These are phyloP conservation scores for Osmerus mordax DNA, from an alignment of 2,113 vertebrate species.

Conservation along the genomic window DNA sequence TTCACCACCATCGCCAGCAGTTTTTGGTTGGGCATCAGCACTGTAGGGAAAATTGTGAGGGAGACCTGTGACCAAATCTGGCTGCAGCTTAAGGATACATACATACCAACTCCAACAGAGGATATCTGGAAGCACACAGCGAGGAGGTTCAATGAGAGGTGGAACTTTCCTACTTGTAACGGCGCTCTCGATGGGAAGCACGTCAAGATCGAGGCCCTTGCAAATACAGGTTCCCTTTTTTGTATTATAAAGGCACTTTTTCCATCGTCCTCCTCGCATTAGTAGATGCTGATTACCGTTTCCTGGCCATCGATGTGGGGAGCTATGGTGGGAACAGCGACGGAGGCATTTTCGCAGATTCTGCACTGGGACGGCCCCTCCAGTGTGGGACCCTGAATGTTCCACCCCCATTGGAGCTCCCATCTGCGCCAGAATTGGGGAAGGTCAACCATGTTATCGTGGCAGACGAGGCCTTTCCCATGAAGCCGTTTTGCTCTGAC, in stretches of 20 bases:
- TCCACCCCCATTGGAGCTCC: neutral
- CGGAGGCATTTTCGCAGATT: slow-evolving; percentile 4
- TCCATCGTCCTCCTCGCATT: neutral
- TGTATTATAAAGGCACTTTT: neutral
- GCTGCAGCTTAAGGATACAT: neutral
- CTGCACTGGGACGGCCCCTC: neutral
- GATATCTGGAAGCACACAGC: neutral
- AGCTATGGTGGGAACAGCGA: slow-evolving; percentile 11
- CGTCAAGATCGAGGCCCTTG: neutral
- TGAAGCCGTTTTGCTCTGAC: neutral
- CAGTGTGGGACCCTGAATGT: neutral
- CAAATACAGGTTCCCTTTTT: neutral
- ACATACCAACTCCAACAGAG: neutral
- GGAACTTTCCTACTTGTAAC: neutral
- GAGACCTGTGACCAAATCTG: neutral
- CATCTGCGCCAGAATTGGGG: slow-evolving; percentile 3
- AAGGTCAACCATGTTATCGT: slow-evolving; percentile 3
- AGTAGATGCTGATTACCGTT: neutral
- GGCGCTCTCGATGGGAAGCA: neutral
- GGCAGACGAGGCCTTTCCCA: neutral
- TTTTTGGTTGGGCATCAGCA: neutral
- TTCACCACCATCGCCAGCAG: no score
- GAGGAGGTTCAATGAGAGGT: neutral
- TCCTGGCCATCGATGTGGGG: neutral
- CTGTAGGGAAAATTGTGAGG: neutral